Evolutionary conservation across 1,140 invertebrate genomes (phyloP).

Genomic region (Adoxophyes honmai): DNA sequence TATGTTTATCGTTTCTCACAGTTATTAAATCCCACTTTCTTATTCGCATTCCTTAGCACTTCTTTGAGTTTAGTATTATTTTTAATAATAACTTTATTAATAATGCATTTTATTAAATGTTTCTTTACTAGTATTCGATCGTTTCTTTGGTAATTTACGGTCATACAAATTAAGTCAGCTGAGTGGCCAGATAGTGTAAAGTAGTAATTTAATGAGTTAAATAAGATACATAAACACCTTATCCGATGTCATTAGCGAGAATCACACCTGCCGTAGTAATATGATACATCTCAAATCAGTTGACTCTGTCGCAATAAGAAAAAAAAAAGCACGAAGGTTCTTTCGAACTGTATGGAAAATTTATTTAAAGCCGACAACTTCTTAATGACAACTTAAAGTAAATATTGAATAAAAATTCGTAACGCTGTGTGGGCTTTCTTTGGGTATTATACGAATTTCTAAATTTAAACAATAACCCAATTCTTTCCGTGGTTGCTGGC

Average conservation of each 20-base stretch:
- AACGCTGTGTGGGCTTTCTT: slow-evolving; percentile 40
- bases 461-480: slow-evolving; percentile 64
- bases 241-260: slow-evolving; percentile 9
- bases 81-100: slow-evolving; percentile 65
- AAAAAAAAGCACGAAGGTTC: background rate
- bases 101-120: too few relatives aligned
- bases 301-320: slow-evolving; percentile 1
- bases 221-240: slow-evolving; percentile 7
- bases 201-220: background rate
- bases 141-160: too few relatives aligned
- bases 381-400: background rate
- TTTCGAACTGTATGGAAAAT: slow-evolving; percentile 18
- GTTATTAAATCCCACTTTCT: slow-evolving; percentile 49
- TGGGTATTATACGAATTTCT: slow-evolving; percentile 33
- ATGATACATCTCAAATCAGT: background rate
- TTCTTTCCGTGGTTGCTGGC: slow-evolving; percentile 49
- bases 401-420: slow-evolving; percentile 36
- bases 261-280: slow-evolving; percentile 10
- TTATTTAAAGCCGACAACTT: slow-evolving; percentile 24
- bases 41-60: slow-evolving; percentile 55
- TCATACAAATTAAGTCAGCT: too few relatives aligned
- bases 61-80: slow-evolving; percentile 65
- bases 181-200: too few relatives aligned
- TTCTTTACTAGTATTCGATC: too few relatives aligned
- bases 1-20: slow-evolving; percentile 65